Evolutionary conservation across 2,113 vertebrate genomes (phyloP).

Genomic region (Chunga burmeisteri): DNA sequence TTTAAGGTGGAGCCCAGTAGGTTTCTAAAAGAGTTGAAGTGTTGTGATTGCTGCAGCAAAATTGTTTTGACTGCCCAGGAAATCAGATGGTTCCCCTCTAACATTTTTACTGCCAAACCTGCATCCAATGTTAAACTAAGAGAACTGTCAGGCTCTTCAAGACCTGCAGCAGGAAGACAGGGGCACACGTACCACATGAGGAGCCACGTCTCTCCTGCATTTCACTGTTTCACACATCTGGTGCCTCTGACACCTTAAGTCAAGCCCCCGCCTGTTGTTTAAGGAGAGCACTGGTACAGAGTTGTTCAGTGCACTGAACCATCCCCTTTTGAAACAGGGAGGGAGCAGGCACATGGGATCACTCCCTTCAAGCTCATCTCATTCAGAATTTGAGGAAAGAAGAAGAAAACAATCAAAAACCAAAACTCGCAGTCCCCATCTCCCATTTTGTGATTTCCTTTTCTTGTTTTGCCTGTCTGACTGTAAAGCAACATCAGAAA

Average conservation of each 20-base stretch:
- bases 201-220: not conserved
- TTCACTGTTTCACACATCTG: not conserved
- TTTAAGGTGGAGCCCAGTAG: not conserved
- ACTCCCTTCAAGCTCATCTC: not conserved
- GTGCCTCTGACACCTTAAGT: not conserved
- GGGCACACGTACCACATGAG: rapidly evolving
- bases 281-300: not conserved
- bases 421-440: too few relatives aligned
- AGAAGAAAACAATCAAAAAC: not conserved
- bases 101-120: not conserved
- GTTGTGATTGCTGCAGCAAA: not conserved
- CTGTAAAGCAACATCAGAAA: not conserved
- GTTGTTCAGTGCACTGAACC: not conserved
- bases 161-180: not conserved
- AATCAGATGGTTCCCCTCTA: not conserved
- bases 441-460: not conserved
- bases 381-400: not conserved
- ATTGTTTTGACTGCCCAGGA: not conserved
- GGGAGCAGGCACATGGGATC: not conserved
- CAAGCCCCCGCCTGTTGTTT: not conserved
- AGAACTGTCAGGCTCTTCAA: not conserved
- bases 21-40: not conserved
- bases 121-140: not conserved
- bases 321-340: not conserved
- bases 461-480: not conserved